phyloP scores from a whole-genome alignment of 2,113 vertebrate species.

The Erythrocercus mccallii region DNA sequence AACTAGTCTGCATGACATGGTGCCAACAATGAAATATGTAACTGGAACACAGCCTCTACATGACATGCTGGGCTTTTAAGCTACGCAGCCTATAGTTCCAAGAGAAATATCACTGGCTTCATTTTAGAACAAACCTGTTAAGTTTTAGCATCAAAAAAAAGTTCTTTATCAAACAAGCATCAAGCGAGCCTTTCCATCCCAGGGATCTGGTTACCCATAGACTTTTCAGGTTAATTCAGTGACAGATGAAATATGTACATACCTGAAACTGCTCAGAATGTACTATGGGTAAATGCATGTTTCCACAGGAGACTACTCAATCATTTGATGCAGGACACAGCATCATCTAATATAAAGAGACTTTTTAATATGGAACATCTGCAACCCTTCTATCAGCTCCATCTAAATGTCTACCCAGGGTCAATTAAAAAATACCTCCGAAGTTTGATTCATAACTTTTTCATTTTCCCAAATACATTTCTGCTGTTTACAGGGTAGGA shows the following conservation, averaged over 20 bases:
- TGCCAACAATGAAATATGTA: not conserved
- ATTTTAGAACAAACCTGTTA: constrained; percentile 1
- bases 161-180: not conserved
- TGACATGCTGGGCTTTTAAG: constrained; percentile 1
- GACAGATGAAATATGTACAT: constrained; percentile 69
- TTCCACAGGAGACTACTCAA: constrained; percentile 76
- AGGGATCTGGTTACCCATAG: not conserved
- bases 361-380: constrained; percentile 76
- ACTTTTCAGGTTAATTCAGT: constrained; percentile 62
- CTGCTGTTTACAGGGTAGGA: constrained; percentile 32
- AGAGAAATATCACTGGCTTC: not conserved
- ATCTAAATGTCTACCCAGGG: constrained; percentile 45
- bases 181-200: not conserved
- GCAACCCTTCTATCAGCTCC: constrained; percentile 60
- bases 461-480: constrained; percentile 59
- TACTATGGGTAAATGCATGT: constrained; percentile 57
- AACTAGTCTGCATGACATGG: not conserved
- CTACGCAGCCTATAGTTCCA: not conserved
- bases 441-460: constrained; percentile 66
- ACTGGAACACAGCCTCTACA: not conserved
- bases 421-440: constrained; percentile 71
- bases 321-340: constrained; percentile 60
- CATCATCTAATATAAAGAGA: constrained; percentile 70
- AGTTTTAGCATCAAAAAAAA: not conserved
- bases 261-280: constrained; percentile 62